These are phyloP conservation scores for Poeciliopsis occidentalis DNA, from an alignment of 2,113 vertebrate species.

Conservation along the genomic window DNA sequence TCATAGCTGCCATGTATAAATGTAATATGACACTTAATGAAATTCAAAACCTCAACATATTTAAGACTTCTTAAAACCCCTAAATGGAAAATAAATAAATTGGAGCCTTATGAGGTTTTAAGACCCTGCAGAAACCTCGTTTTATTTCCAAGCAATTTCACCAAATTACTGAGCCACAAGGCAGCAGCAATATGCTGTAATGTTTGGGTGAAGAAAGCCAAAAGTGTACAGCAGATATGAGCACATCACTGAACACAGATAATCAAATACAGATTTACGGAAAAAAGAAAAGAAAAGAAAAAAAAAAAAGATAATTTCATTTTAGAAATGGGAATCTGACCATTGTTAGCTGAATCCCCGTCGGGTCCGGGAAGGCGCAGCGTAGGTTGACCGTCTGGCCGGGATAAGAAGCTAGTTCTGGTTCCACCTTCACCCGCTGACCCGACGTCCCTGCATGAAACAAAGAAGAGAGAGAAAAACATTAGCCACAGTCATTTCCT, in stretches of 20 bases:
- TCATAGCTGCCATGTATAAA: too few species aligned
- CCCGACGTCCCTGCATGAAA: constrained; percentile 62
- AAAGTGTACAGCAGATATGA: constrained; percentile 19
- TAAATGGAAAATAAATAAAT: background rate
- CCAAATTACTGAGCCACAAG: constrained; percentile 33
- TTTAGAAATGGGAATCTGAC: constrained; percentile 45
- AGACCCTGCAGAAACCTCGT: background rate
- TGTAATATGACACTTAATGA: background rate
- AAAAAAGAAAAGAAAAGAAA: background rate
- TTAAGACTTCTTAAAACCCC: background rate
- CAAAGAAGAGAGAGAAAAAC: constrained; percentile 32
- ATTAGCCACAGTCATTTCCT: constrained; percentile 25
- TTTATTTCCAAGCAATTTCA: constrained; percentile 24
- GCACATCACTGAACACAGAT: background rate
- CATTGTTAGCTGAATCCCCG: constrained; percentile 70
- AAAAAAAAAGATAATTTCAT: constrained; percentile 5
- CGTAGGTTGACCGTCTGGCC: constrained; percentile 80
- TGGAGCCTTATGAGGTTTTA: background rate
- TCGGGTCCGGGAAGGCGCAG: constrained; percentile 76
- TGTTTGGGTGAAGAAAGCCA: constrained; percentile 31
- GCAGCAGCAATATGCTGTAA: constrained; percentile 45
- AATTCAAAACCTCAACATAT: background rate
- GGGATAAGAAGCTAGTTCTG: constrained; percentile 80
- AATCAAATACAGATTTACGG: constrained; percentile 34
- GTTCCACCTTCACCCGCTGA: constrained; percentile 79